Base-by-base conservation (phyloP, 1,140 invertebrate species). In the Anastatus disparis region DNA sequence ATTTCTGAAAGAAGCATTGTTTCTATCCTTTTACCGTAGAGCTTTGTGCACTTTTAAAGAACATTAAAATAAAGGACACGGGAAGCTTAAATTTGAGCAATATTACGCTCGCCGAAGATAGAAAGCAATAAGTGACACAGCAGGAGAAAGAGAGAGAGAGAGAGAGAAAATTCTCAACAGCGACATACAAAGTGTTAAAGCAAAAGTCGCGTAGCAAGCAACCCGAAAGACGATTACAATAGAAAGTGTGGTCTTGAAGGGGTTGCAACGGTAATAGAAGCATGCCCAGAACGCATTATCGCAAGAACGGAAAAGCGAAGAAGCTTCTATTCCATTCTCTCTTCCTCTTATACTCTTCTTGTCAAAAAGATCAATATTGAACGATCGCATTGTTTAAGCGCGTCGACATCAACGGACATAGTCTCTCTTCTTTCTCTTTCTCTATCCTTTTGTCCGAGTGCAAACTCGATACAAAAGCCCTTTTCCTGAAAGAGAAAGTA, bases 341-440 rank as follows among this genome's bases (percentile, higher is more conserved):
- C 15, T 17, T n/a, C 22, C 40, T 22, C 64, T 44, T n/a, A 10
- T 17, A 20, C 15, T 15, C 42, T n/a, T 40, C 58, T 56, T 50
- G 69, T 65, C 52, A 71, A 71, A 71, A 71, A 71, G 56, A 64
- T 71, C 69, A 64, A 71, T 58, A 71, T 65, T 71, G 61, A 64
- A 56, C 44, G 52, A 58, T 71, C 40, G 15, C 29, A 44, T 52
- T 62, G 46, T 35, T 71, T 71, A 61, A 58, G 42, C 22, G 61
- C 22, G 50, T 22, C 40, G 65, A 1, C n/a, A n/a, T 29, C 20
- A 15, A 15, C 38, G 27, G 12, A n/a, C n/a, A n/a, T n/a, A 10
- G 20, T 8, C 27, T 0, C 15, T 44, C 63, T 55, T 3, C 38
- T 0, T 22, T 13, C 61, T 10, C 17, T 55, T 24, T 55, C 40